Conservation (phyloP, 2,113 vertebrate species). For the Colinus virginianus region DNA sequence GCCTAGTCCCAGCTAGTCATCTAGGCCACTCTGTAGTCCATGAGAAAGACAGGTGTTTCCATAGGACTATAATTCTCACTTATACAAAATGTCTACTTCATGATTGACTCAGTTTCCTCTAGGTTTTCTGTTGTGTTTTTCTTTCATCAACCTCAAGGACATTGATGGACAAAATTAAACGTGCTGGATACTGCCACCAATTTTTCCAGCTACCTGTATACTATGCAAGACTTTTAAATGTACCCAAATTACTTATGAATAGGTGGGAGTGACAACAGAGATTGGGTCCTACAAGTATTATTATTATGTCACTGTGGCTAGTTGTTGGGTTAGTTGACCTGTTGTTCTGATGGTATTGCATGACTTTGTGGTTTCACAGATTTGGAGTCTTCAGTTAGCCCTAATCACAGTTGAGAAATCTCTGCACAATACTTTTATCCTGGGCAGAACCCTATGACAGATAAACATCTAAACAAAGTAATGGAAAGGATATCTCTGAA, state of each 20-base stretch:
- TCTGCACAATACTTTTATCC: neutral
- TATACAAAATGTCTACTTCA: neutral
- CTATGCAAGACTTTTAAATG: neutral
- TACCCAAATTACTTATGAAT: neutral
- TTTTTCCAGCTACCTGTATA: neutral
- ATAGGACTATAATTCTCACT: neutral
- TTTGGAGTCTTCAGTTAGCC: neutral
- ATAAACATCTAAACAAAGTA: neutral
- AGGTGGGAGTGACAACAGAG: neutral
- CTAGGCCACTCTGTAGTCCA: neutral
- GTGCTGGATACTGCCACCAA: neutral
- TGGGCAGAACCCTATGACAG: neutral
- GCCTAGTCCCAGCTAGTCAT: neutral
- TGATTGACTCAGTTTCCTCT: neutral
- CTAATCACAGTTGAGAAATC: neutral
- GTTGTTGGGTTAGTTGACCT: neutral
- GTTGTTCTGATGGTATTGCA: neutral
- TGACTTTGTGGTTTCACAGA: neutral
- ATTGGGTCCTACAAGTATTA: neutral
- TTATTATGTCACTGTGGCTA: neutral
- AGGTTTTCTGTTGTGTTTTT: neutral
- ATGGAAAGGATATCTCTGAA: neutral
- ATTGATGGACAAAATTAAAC: neutral
- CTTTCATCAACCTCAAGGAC: neutral
- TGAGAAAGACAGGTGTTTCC: neutral